Evolutionary conservation across 1,140 invertebrate species (phyloP), one percentile per base, ranked within the genome.

Genomic region (Drosophila melanica): DNA sequence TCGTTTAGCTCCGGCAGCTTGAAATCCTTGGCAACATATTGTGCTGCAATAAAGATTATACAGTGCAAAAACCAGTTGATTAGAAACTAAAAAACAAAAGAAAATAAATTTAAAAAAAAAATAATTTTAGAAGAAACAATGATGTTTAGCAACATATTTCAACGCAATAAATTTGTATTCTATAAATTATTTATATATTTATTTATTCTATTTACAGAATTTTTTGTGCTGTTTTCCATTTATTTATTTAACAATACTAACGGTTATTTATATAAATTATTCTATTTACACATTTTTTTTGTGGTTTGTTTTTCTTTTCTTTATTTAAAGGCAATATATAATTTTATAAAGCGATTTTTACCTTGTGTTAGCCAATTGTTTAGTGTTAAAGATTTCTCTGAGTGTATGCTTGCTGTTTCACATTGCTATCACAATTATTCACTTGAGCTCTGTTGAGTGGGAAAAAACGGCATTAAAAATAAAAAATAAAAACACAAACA

Each of bases 371-470:
- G 41, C 47, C 69, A 58, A 66, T 58, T 60, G 65, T 30, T 39
- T 30, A 35, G 42, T 33, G 18, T n/a, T 18, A 27, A 35, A 30
- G 48, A 44, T 69, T 69, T 54, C 48, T 45, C 41, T 54, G 47
- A 55, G 60, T 64, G 51, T 50, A 71, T 27, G 47, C 33, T 27
- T 27, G 27, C 27, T 27, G 27, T 6, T 27, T 6, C 16, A 44
- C 37, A 44, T 62, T 30, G 44, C 37, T 57, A 48, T 37, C 64
- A 45, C 27, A 42, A 50, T 66, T 87, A 87, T 39, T 69, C 82
- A 60, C 48, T 87, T 45, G 82, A 79, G 53, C 68, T 86, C 67
- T 64, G 62, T 77, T 75, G 67, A 60, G 58, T 70, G 51, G 30
- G 44, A 47, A 33, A 75, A 75, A 69, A 37, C 27, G 12, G 30